phyloP scores from a whole-genome alignment of 2,113 vertebrate species.

The Pterocles burchelli region DNA sequence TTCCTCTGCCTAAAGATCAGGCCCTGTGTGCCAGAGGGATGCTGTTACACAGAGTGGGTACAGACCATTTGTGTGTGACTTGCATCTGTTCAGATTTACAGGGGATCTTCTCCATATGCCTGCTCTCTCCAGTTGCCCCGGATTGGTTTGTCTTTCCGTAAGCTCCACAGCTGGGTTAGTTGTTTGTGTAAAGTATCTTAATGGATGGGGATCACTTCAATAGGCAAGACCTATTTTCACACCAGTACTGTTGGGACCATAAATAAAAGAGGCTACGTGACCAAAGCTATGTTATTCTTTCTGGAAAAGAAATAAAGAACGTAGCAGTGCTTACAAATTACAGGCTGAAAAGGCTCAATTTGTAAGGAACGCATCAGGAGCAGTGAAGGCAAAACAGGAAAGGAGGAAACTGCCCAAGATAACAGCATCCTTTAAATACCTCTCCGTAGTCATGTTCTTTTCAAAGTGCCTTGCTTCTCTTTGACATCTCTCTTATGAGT shows the following conservation, averaged over 20 bases:
- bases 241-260: neutral
- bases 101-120: neutral
- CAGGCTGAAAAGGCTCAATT: neutral
- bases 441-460: neutral
- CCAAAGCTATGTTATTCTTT: neutral
- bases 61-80: neutral
- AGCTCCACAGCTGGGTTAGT: neutral
- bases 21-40: accelerated
- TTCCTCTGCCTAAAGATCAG: neutral
- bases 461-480: neutral
- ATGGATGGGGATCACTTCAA: neutral
- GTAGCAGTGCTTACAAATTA: neutral
- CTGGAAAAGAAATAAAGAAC: neutral
- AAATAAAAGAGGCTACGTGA: neutral
- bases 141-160: neutral
- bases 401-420: neutral
- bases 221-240: neutral
- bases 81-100: neutral
- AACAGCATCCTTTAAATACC: neutral
- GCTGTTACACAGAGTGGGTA: neutral
- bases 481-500: neutral
- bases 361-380: neutral
- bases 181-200: neutral
- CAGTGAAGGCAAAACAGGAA: neutral
- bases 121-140: neutral